Percentiles rank a stretch among this genome's conserved stretches.
Conservation (phyloP, 2,888 invertebrate species). For the Pseudanteris insignis region DNA sequence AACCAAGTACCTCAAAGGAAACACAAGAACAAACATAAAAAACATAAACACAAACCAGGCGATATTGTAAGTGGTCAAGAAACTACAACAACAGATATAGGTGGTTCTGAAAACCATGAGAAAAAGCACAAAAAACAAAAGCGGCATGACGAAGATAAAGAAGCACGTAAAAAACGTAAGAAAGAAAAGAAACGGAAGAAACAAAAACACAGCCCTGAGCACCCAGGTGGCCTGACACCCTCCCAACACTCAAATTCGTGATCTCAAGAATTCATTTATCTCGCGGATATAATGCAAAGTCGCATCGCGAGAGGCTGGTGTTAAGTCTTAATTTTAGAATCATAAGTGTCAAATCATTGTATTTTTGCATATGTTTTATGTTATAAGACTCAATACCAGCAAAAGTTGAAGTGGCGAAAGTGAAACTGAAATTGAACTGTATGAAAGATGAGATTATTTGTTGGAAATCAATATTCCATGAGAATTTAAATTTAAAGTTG, state of each 20-base stretch:
- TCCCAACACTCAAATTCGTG: slow-evolving; percentile 70
- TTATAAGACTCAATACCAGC: no score
- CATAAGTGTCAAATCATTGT: no score
- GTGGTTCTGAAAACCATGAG: slow-evolving; percentile 83
- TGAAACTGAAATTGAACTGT: background rate
- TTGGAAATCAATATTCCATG: background rate
- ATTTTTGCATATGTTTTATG: no score
- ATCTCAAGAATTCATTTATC: slow-evolving; percentile 56
- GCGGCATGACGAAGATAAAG: slow-evolving; percentile 86
- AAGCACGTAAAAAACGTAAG: slow-evolving; percentile 87
- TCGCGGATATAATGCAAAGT: slow-evolving; percentile 12
- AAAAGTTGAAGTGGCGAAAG: no score
- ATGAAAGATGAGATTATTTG: slow-evolving; percentile 14
- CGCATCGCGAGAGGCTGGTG: slow-evolving; percentile 25
- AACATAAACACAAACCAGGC: slow-evolving; percentile 91
- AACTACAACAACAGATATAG: slow-evolving; percentile 75
- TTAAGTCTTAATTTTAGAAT: slow-evolving; percentile 2
- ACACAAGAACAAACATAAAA: slow-evolving; percentile 95
- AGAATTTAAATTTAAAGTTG: slow-evolving; percentile 5
- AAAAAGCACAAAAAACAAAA: slow-evolving; percentile 96
- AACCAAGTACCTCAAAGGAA: slow-evolving; percentile 91
- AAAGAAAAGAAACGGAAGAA: slow-evolving; percentile 96
- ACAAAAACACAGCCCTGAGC: slow-evolving; percentile 91
- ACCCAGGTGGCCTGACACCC: slow-evolving; percentile 74
- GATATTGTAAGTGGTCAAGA: slow-evolving; percentile 79